phyloP scores from a whole-genome alignment of 2,113 vertebrate species.

The Gopherus flavomarginatus region DNA sequence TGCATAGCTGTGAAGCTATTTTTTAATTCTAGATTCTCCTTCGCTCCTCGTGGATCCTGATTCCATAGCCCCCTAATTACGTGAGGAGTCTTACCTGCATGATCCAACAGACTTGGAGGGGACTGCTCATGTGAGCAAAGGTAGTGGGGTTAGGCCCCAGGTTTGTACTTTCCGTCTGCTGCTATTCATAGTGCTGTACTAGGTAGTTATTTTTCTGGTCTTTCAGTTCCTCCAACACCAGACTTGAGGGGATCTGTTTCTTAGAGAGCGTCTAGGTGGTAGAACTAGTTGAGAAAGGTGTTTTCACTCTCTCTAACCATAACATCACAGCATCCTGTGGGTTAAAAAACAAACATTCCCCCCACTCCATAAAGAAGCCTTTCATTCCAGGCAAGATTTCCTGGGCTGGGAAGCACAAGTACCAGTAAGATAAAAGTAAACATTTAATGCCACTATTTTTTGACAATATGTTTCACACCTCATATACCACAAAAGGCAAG shows the following conservation, averaged over 20 bases:
- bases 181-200: neutral
- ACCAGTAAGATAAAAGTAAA: conserved; percentile 81
- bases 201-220: neutral
- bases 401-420: conserved; percentile 58
- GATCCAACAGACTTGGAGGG: neutral
- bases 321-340: neutral
- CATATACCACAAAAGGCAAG: conserved; percentile 80
- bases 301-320: neutral
- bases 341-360: neutral
- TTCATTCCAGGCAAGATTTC: neutral
- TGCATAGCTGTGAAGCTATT: neutral
- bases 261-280: neutral
- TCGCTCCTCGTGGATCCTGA: neutral
- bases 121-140: neutral
- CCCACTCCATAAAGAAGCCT: neutral
- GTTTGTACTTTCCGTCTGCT: neutral
- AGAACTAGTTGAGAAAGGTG: neutral
- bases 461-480: conserved; percentile 82
- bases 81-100: accelerated
- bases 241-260: neutral
- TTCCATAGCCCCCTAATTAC: neutral
- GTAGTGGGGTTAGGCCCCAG: neutral
- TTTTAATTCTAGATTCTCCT: neutral
- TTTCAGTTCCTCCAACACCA: neutral
- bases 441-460: conserved; percentile 86